phyloP scores from a whole-genome alignment of 2,113 vertebrate species.

The Tupaia tana region DNA sequence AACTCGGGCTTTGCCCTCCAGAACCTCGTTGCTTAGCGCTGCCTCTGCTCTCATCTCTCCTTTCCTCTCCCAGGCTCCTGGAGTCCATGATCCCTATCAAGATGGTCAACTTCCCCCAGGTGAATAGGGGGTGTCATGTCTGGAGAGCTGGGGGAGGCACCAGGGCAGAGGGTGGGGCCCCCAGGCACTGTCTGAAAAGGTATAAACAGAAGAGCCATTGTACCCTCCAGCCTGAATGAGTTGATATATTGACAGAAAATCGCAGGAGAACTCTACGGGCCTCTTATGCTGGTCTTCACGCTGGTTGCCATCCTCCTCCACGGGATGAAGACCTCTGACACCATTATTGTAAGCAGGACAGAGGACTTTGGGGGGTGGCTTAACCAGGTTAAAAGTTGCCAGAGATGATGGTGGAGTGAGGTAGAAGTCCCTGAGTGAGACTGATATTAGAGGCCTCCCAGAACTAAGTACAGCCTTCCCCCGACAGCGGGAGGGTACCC shows the following conservation, averaged over 20 bases:
- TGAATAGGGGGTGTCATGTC: conserved; percentile 77
- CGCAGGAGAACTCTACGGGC: conserved; percentile 97
- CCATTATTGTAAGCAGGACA: conserved; percentile 92
- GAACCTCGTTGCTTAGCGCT: neutral
- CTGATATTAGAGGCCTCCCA: neutral
- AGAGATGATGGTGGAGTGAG: neutral
- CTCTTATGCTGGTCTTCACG: conserved; percentile 98
- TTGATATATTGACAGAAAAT: conserved; percentile 90
- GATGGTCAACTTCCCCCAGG: conserved; percentile 98
- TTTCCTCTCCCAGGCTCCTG: conserved; percentile 89
- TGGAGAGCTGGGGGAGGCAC: neutral
- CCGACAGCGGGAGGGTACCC: conserved; percentile 95
- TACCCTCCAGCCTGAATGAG: conserved; percentile 45
- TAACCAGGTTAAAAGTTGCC: neutral
- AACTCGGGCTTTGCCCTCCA: conserved; percentile 21
- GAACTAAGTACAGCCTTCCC: conserved; percentile 56
- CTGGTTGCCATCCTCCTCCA: conserved; percentile 98
- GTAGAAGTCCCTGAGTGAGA: conserved; percentile 2
- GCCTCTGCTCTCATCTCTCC: conserved; percentile 22
- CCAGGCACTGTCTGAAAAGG: neutral
- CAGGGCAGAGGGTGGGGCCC: neutral
- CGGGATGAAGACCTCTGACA: conserved; percentile 98
- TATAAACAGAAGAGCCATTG: neutral
- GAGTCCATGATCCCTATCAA: conserved; percentile 97
- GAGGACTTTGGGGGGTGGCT: neutral